These are phyloP conservation scores for Torymus tubicola DNA, from an alignment of 2,888 invertebrate genomes.

Conservation along the genomic window DNA sequence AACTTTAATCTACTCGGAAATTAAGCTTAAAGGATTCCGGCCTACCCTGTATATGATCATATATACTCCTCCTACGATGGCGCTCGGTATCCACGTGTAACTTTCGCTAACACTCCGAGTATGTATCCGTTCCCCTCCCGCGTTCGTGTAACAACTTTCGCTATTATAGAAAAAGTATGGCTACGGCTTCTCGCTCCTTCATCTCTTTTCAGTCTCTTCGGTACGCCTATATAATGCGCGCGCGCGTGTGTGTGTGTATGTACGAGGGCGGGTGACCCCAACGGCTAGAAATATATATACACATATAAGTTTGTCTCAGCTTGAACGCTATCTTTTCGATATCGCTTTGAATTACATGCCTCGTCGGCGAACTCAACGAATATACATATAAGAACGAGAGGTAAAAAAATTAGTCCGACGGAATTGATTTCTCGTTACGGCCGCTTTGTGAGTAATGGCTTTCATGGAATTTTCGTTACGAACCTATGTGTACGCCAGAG, in stretches of 20 bases:
- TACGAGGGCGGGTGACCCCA: too few relatives aligned
- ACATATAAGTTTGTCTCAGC: slow-evolving; percentile 1
- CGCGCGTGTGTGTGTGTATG: too few relatives aligned
- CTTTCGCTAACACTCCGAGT: slow-evolving; percentile 9
- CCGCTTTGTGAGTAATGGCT: too few relatives aligned
- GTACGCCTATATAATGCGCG: neutral
- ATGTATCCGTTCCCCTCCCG: slow-evolving; percentile 56
- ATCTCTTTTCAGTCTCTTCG: slow-evolving; percentile 29
- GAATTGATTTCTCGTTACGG: too few relatives aligned
- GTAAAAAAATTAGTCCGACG: too few relatives aligned
- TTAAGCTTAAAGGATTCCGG: too few relatives aligned
- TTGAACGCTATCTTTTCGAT: slow-evolving; percentile 13
- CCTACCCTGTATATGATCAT: neutral
- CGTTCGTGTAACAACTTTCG: slow-evolving; percentile 58
- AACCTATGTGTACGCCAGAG: too few relatives aligned
- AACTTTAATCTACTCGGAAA: too few relatives aligned
- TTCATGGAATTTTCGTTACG: too few relatives aligned
- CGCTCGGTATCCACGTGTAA: slow-evolving; percentile 15
- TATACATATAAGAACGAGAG: too few relatives aligned
- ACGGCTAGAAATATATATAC: neutral
- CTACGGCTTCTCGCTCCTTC: slow-evolving; percentile 48
- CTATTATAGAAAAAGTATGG: slow-evolving; percentile 55
- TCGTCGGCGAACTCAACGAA: neutral
- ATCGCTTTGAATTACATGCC: slow-evolving; percentile 3
- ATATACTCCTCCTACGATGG: neutral